Percentiles rank a stretch among this genome's conserved stretches.
phyloP scores from a whole-genome alignment of 2,113 vertebrate species.

The Archilochus colubris region DNA sequence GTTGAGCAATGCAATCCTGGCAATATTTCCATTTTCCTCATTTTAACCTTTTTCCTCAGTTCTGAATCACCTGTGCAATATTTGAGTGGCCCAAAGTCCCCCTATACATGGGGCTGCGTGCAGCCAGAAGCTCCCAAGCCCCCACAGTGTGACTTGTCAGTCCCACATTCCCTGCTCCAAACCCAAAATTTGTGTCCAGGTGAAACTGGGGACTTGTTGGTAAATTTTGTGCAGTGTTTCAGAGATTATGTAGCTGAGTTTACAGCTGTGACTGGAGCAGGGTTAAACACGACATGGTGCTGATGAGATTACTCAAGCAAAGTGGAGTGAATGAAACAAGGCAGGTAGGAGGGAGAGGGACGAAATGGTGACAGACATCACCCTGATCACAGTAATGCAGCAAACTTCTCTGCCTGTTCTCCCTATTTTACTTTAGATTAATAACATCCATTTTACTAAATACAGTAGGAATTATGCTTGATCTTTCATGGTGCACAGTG shows the following conservation, averaged over 20 bases:
- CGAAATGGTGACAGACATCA: neutral
- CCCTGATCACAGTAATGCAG: slow-evolving; percentile 37
- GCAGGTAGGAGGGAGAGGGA: slow-evolving; percentile 7
- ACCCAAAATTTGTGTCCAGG: neutral
- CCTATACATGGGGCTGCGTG: fast-evolving
- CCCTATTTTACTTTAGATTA: slow-evolving; percentile 44
- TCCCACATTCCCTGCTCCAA: neutral
- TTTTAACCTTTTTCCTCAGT: neutral
- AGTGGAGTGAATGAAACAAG: neutral
- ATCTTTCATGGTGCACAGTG: neutral
- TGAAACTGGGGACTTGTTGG: neutral
- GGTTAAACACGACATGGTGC: neutral
- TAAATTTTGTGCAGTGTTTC: neutral
- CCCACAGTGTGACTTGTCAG: fast-evolving
- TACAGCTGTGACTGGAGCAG: neutral
- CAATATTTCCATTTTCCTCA: neutral
- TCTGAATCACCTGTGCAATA: neutral
- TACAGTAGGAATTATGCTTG: slow-evolving; percentile 12
- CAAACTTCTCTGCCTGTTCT: slow-evolving; percentile 29
- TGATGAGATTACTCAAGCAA: neutral
- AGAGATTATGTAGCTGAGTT: neutral
- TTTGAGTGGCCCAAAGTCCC: neutral
- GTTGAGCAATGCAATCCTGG: neutral
- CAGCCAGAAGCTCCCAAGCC: neutral
- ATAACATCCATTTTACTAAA: slow-evolving; percentile 45